Percentiles rank a stretch among this genome's conserved stretches.
These are phyloP conservation scores for Orchesellides sinensis DNA, from an alignment of 2,888 invertebrate species.

Conservation along the genomic window DNA sequence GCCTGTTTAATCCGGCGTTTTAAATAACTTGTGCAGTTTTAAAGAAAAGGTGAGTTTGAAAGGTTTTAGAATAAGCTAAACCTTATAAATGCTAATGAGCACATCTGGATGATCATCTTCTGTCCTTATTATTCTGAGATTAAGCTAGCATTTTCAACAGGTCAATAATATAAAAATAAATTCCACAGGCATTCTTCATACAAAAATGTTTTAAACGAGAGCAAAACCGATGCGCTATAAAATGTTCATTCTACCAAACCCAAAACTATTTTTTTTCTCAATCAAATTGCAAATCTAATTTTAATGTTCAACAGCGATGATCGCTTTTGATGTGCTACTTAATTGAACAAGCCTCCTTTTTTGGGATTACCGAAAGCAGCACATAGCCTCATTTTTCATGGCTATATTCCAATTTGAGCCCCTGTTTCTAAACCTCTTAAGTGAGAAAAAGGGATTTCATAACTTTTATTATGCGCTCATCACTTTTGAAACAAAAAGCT, in stretches of 20 bases:
- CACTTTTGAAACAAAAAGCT: conserved; percentile 53
- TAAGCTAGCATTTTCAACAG: no score
- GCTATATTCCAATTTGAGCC: conserved; percentile 52
- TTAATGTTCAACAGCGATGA: conserved; percentile 2
- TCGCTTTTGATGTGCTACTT: conserved; percentile 54
- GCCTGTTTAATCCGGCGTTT: not conserved
- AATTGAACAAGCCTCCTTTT: conserved; percentile 19
- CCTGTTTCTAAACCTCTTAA: not conserved
- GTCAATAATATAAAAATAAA: no score
- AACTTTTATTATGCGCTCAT: conserved; percentile 40
- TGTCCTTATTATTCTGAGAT: no score
- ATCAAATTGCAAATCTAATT: conserved; percentile 25
- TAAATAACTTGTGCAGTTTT: no score
- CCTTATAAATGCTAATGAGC: no score
- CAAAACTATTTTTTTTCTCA: not conserved
- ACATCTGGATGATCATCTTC: no score
- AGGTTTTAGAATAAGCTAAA: no score
- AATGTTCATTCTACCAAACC: not conserved
- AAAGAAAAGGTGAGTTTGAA: no score
- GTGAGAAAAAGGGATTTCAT: conserved; percentile 45
- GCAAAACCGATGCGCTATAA: no score
- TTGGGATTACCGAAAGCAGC: conserved; percentile 37
- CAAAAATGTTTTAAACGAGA: no score
- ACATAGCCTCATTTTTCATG: conserved; percentile 60
- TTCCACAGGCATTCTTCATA: no score